A percentile compares a stretch with the other conserved stretches of the same genome.
Evolutionary conservation across 2,797 vertebrate genomes (phyloP).

Genomic region (Artibeus jamaicensis): DNA sequence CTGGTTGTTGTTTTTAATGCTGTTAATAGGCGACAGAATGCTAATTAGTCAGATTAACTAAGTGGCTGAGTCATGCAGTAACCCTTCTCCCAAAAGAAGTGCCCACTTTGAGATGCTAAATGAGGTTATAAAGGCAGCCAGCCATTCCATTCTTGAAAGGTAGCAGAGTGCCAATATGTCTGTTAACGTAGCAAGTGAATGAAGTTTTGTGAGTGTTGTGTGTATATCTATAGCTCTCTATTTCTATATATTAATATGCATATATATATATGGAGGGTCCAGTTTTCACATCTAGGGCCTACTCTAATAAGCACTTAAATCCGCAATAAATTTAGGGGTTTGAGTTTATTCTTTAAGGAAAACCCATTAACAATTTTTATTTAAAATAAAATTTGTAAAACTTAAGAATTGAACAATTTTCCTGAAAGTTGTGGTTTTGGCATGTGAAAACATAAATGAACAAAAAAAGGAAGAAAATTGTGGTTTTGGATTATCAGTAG

Average conservation of each 20-base stretch:
- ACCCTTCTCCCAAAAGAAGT: constrained; percentile 83
- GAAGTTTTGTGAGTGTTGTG: constrained; percentile 56
- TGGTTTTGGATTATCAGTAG: not conserved
- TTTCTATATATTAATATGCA: not conserved
- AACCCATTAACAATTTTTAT: not conserved
- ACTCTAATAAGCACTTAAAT: not conserved
- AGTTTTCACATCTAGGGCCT: not conserved
- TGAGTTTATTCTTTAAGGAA: not conserved
- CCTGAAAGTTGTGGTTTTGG: not conserved
- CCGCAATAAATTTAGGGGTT: not conserved
- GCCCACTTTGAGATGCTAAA: constrained; percentile 85
- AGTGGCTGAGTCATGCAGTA: constrained; percentile 85
- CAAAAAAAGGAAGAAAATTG: not conserved
- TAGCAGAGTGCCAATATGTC: constrained; percentile 78
- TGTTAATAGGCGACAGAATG: constrained; percentile 84
- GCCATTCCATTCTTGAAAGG: constrained; percentile 81
- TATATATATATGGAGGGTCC: not conserved
- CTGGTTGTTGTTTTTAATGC: constrained; percentile 82
- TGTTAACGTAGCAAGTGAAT: constrained; percentile 80
- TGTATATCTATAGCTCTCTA: not conserved
- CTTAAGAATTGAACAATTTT: not conserved
- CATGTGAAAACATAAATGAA: no score
- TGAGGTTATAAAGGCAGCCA: constrained; percentile 84
- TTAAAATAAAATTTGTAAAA: constrained; percentile 6
- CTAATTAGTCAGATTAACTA: constrained; percentile 87